Conservation (phyloP, 2,113 vertebrate species). For the Percopsis transmontana region DNA sequence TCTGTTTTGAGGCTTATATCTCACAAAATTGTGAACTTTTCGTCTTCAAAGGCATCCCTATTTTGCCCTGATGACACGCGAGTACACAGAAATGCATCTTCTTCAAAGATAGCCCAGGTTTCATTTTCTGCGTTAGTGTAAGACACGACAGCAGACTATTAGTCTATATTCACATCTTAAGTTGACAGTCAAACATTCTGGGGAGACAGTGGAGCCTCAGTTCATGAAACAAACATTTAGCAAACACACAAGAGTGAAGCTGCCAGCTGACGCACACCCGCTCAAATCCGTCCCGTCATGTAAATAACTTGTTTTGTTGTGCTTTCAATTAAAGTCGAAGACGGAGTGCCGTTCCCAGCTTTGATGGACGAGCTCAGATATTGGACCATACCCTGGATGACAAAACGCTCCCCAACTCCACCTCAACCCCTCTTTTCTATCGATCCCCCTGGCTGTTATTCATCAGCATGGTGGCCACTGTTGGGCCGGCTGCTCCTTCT, state of each 20-base stretch:
- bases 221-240: constrained; percentile 73
- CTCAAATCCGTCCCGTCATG: constrained; percentile 78
- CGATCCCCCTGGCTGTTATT: constrained; percentile 78
- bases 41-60: background rate
- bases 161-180: constrained; percentile 46
- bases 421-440: constrained; percentile 81
- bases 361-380: constrained; percentile 82
- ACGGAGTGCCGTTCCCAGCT: constrained; percentile 70
- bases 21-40: constrained; percentile 35
- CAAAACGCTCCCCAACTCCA: constrained; percentile 79
- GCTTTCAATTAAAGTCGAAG: constrained; percentile 81
- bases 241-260: constrained; percentile 55
- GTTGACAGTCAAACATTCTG: constrained; percentile 49
- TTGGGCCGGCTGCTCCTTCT: constrained; percentile 73
- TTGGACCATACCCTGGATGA: constrained; percentile 81
- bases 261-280: constrained; percentile 67
- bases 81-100: constrained; percentile 17
- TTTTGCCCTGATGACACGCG: constrained; percentile 2
- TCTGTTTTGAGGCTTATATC: constrained; percentile 39
- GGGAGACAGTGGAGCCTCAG: constrained; percentile 55
- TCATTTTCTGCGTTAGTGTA: constrained; percentile 28
- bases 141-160: constrained; percentile 45
- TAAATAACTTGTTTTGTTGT: constrained; percentile 82
- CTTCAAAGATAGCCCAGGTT: constrained; percentile 28
- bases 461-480: constrained; percentile 78